A percentile compares a stretch with the other conserved stretches of the same genome.
Conservation (phyloP, 2,113 vertebrate species). For the Gnathonemus longibarbis region DNA sequence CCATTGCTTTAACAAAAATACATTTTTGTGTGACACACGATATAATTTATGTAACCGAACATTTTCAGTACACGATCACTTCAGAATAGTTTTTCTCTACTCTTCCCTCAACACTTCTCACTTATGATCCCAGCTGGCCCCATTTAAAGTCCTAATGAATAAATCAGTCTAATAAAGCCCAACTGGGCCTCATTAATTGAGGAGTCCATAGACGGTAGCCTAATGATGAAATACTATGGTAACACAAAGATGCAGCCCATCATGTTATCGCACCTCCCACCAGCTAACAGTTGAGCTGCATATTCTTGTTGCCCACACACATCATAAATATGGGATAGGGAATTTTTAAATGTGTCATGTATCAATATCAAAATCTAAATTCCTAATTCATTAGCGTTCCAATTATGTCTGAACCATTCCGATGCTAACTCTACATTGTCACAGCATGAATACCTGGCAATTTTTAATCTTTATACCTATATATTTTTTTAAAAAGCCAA, state of each 20-base stretch:
- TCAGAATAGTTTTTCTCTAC: background rate
- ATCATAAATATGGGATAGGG: background rate
- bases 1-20: background rate
- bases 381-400: background rate
- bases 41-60: background rate
- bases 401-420: background rate
- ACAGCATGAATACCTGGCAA: background rate
- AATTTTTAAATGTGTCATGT: background rate
- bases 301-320: background rate
- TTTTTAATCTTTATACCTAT: background rate
- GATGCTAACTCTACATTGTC: background rate
- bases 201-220: background rate
- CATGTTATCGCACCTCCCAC: background rate
- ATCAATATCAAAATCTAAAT: background rate
- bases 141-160: background rate
- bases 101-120: background rate
- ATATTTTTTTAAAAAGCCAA: background rate
- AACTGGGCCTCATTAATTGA: background rate
- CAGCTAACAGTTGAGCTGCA: background rate
- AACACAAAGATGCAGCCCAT: background rate
- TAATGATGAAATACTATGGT: background rate
- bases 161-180: background rate
- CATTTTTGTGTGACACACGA: background rate
- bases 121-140: background rate
- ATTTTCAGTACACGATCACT: background rate